Conservation (phyloP, 2,888 invertebrate genomes). For the Drosophila peninsularis region DNA sequence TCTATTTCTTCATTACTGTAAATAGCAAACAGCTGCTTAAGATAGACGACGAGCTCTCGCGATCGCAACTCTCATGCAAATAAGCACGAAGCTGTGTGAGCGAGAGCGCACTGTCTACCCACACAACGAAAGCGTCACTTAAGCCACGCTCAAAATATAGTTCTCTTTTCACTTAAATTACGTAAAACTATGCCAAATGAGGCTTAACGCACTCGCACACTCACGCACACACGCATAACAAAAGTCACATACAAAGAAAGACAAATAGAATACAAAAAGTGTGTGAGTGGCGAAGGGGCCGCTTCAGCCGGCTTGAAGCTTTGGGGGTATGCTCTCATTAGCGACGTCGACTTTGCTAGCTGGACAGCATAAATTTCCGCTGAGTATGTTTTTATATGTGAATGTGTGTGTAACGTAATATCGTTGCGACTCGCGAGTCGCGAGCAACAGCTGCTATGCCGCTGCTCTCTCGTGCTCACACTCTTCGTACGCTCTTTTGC, state of each 20-base stretch:
- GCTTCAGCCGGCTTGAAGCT: constrained; percentile 36
- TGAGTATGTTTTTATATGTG: constrained; percentile 63
- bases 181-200: constrained; percentile 77
- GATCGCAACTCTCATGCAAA: constrained; percentile 45
- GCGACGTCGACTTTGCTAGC: constrained; percentile 15
- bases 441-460: constrained; percentile 63
- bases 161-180: constrained; percentile 52
- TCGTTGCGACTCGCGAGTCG: constrained; percentile 40
- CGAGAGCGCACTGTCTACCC: constrained; percentile 6
- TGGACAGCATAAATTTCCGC: constrained; percentile 64
- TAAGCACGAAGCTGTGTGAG: constrained; percentile 9
- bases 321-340: constrained; percentile 35
- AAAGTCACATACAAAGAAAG: constrained; percentile 20
- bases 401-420: constrained; percentile 36
- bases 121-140: constrained; percentile 28
- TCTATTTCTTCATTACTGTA: constrained; percentile 23
- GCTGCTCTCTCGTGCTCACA: constrained; percentile 31
- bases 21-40: constrained; percentile 67
- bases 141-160: constrained; percentile 51
- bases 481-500: constrained; percentile 29
- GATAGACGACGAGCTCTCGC: constrained; percentile 23
- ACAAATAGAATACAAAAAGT: constrained; percentile 47
- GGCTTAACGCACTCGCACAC: constrained; percentile 58
- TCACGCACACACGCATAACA: constrained; percentile 15
- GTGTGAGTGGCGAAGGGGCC: constrained; percentile 3